Base-by-base conservation (phyloP, 2,113 vertebrate species). In the Serilophus lunatus region DNA sequence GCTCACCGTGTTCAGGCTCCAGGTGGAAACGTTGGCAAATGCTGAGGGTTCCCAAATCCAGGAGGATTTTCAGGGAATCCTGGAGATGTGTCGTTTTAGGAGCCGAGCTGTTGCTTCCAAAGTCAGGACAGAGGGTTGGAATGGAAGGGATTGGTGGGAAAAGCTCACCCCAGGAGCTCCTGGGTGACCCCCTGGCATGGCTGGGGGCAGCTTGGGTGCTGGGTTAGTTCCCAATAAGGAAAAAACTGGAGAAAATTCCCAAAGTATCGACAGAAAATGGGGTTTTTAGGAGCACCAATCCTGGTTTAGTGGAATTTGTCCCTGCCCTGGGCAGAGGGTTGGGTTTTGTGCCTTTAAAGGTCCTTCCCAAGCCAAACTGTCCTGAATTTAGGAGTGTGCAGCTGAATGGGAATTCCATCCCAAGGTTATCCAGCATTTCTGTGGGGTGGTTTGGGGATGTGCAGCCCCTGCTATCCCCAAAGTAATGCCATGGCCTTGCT, bases 1-100 rank as follows among this genome's bases (percentile, higher is more conserved):
- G 70, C 7, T 22, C 35, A 0, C 28, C 0, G 0, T 0, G 5
- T 5, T 49, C 12, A 4, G 38, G 9, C 16, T 5, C 57, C 38
- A 6, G 9, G 1, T 10, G 5, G 7, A 36, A 0, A 7, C 13
- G 11, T 10, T 17, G n/a, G 35, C 9, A n/a, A 0, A 5, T 15
- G 45, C 47, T 1, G 17, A 17, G 13, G 0, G 5, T 68, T 44
- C n/a, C 28, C 54, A 42, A 70, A 74, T 28, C 60, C 33, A 14
- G 47, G 24, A 84, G 60, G 51, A 11, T 4, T 59, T 85, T n/a
- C 12, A 20, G 47, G 28, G 29, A 25, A 54, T 24, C 25, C 54
- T 44, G 7, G 57, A 64, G 24, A 26, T 42, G 54, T 1, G 0
- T 14, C 4, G 0, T 6, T 1, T 7, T 20, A 12, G 6, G 20